Base-by-base conservation (phyloP, 1,140 invertebrate species). In the Achatina immaculata region DNA sequence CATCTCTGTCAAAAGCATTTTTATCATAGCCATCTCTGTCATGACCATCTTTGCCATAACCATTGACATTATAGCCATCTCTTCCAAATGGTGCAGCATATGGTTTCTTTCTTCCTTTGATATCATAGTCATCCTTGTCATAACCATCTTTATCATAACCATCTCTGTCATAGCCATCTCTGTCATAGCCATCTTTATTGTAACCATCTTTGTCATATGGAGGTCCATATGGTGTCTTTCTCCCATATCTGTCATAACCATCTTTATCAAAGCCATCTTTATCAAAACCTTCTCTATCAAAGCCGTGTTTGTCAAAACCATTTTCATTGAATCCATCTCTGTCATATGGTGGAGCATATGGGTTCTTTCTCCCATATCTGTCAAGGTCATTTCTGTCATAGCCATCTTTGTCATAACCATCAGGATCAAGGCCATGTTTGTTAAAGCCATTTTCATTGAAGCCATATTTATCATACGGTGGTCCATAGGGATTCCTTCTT, bases 361-460 rank as follows among this genome's bases (percentile, higher is more conserved):
- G 58, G 58, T 62, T 62, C 58, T 31, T 31, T 62, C 58, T 62
- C 0, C 28, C 28, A 62, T 62, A 31, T 62, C n/a, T 62, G 58
- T 62, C 58, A 31, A 62, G n/a, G 28, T 62, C 58, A 4, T 62
- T 28, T 62, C 31, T 62, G 28, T 62, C n/a, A 19, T 62, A 62
- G 16, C 58, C 58, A 62, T 62, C 58, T 62, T 62, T 62, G 21
- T 62, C 58, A 62, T 6, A 62, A 6, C 58, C 58, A 62, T 62
- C 58, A 31, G 58, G 58, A 62, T 62, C 58, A 62, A 62, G 58
- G 58, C 58, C 58, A 62, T 62, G 58, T 34, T 62, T 62, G 28
- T 62, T 62, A 34, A 31, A 62, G 31, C 58, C 58, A 62, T 62
- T 62, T 16, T 62, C 58, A 62, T 62, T 62, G 21, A 62, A 62